A percentile compares a stretch with the other conserved stretches of the same genome.
phyloP scores from a whole-genome alignment of 2,888 invertebrate genomes.

The Ephialtes manifestator region DNA sequence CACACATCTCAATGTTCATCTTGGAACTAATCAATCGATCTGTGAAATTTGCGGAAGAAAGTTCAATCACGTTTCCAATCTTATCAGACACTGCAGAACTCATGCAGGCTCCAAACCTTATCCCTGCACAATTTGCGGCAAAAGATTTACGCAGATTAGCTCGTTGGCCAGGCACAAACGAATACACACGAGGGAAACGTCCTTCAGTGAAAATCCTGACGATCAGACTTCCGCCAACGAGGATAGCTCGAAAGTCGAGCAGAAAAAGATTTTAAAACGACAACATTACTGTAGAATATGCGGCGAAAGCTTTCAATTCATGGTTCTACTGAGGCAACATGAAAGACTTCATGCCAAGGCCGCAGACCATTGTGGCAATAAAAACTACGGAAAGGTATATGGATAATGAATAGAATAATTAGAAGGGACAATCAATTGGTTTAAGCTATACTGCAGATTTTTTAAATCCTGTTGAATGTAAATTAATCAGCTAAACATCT shows the following conservation, averaged over 20 bases:
- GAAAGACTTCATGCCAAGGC: constrained; percentile 77
- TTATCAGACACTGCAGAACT: constrained; percentile 84
- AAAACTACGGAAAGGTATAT: constrained; percentile 64
- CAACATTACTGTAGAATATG: constrained; percentile 82
- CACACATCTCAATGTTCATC: constrained; percentile 85
- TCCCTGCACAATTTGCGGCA: constrained; percentile 82
- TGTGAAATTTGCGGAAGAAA: constrained; percentile 85
- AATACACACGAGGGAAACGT: constrained; percentile 76
- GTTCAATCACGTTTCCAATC: constrained; percentile 85
- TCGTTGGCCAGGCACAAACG: constrained; percentile 81
- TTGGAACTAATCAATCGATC: constrained; percentile 84
- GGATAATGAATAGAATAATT: neutral
- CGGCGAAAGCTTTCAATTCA: constrained; percentile 82
- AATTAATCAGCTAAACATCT: no score
- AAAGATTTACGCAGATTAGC: constrained; percentile 81
- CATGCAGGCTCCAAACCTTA: constrained; percentile 85
- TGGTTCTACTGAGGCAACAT: constrained; percentile 80
- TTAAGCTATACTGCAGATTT: neutral
- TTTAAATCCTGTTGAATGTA: no score
- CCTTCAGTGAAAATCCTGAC: constrained; percentile 21
- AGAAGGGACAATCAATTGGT: neutral
- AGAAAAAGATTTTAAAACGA: constrained; percentile 75
- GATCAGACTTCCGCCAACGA: neutral
- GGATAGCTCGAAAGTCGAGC: constrained; percentile 48
- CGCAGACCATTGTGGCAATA: constrained; percentile 68